Evolutionary conservation across 2,113 vertebrate genomes (phyloP).

Genomic region (Salvelinus alpinus): DNA sequence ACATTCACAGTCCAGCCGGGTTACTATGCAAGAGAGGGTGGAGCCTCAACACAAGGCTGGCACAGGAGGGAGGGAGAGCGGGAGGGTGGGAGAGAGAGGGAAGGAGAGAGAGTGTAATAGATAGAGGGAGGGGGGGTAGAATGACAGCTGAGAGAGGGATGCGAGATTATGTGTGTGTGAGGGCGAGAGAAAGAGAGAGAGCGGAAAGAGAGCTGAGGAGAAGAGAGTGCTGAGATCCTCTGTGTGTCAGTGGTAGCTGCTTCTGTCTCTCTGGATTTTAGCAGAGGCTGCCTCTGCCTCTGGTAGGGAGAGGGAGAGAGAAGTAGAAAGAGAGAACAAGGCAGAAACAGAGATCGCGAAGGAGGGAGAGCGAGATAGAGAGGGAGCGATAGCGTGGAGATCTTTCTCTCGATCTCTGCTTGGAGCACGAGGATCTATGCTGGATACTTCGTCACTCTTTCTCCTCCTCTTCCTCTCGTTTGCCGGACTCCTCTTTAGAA

Average conservation of each 20-base stretch:
- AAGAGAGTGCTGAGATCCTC: background rate
- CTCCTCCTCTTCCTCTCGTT: slow-evolving; percentile 17
- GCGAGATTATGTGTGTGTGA: background rate
- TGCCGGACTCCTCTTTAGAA: background rate
- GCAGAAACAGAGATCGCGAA: background rate
- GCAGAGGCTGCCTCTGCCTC: slow-evolving; percentile 13
- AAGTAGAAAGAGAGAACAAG: background rate
- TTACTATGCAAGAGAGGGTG: slow-evolving; percentile 18
- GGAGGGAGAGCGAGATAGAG: background rate
- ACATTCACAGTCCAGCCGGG: slow-evolving; percentile 18
- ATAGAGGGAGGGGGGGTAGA: background rate
- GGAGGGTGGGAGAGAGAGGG: background rate
- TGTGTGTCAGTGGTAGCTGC: background rate
- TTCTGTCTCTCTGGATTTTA: slow-evolving; percentile 10
- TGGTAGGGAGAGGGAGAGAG: background rate
- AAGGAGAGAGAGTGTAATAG: slow-evolving; percentile 8
- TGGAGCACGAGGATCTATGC: background rate
- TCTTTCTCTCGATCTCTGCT: no score
- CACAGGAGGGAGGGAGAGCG: background rate
- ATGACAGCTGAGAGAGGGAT: background rate
- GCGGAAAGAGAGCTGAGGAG: background rate
- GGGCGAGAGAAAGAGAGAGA: background rate
- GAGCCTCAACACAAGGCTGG: slow-evolving; percentile 20
- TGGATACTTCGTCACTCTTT: background rate
- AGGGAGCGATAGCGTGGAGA: no score